Evolutionary conservation across 2,113 vertebrate species (phyloP).

Genomic region (Triplophysa rosa): DNA sequence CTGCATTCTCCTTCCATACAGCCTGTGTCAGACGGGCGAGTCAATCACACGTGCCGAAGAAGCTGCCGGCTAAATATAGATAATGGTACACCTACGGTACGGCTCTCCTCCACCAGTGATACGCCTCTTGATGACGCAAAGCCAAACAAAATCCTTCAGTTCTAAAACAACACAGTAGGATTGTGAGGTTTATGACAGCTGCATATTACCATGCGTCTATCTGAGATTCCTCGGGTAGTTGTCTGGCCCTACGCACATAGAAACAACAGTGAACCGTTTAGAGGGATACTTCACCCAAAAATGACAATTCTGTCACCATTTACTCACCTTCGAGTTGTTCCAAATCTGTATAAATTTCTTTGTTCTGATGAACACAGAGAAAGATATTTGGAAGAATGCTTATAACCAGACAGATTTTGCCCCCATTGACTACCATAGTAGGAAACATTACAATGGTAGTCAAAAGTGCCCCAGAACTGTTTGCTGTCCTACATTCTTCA

Average conservation of each 20-base stretch:
- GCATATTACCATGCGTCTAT: background rate
- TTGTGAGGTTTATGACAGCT: background rate
- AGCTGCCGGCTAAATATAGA: conserved; percentile 42
- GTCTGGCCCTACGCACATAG: background rate
- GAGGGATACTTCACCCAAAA: too few species aligned
- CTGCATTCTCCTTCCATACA: conserved; percentile 36
- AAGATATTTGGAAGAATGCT: too few species aligned
- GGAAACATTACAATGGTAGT: too few species aligned
- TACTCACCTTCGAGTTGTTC: too few species aligned
- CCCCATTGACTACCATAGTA: too few species aligned
- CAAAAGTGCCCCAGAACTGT: too few species aligned
- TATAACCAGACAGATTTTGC: too few species aligned
- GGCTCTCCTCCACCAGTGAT: background rate
- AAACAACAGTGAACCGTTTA: background rate
- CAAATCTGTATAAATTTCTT: too few species aligned
- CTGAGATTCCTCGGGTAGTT: background rate
- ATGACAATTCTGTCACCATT: too few species aligned
- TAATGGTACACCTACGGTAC: conserved; percentile 26
- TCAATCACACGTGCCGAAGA: conserved; percentile 32
- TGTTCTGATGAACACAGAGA: too few species aligned
- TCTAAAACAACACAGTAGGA: background rate
- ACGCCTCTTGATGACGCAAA: background rate
- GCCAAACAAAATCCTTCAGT: background rate
- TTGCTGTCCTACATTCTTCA: too few species aligned
- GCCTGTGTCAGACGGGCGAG: conserved; percentile 5